Evolutionary conservation across 2,797 vertebrate species (phyloP).

Genomic region (Coccyzus lansbergi): DNA sequence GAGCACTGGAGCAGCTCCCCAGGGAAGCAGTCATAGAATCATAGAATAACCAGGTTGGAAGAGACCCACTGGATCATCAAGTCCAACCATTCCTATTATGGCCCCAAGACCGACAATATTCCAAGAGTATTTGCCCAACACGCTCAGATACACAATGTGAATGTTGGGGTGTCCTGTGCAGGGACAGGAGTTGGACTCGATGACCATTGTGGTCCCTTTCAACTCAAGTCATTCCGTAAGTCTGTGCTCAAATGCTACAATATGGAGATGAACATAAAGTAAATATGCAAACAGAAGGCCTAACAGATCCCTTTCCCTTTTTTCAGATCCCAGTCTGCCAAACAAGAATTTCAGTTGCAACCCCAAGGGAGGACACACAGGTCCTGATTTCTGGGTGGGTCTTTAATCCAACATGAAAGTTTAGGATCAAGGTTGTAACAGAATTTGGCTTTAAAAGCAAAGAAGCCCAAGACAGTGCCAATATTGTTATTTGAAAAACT

Average conservation of each 20-base stretch:
- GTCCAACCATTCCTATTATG: too few relatives aligned
- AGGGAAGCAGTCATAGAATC: too few relatives aligned
- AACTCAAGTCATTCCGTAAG: too few relatives aligned
- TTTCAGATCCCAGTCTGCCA: neutral
- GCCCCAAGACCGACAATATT: too few relatives aligned
- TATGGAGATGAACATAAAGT: neutral
- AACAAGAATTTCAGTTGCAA: neutral
- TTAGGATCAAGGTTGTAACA: neutral
- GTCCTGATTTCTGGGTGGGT: neutral
- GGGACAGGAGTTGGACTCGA: too few relatives aligned
- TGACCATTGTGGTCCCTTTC: too few relatives aligned
- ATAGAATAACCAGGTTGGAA: too few relatives aligned
- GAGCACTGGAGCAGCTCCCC: too few relatives aligned
- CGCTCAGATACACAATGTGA: too few relatives aligned
- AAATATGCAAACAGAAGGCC: neutral
- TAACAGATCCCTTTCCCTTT: neutral
- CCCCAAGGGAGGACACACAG: neutral
- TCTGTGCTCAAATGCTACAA: neutral
- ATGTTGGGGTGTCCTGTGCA: too few relatives aligned
- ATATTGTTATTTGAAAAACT: conserved; percentile 46
- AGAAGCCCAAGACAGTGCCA: conserved; percentile 4
- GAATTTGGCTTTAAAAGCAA: conserved; percentile 16
- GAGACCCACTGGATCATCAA: too few relatives aligned
- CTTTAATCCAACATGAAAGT: neutral
- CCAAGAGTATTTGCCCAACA: too few relatives aligned